phyloP scores from a whole-genome alignment of 2,113 vertebrate genomes.

The Bufo gargarizans region DNA sequence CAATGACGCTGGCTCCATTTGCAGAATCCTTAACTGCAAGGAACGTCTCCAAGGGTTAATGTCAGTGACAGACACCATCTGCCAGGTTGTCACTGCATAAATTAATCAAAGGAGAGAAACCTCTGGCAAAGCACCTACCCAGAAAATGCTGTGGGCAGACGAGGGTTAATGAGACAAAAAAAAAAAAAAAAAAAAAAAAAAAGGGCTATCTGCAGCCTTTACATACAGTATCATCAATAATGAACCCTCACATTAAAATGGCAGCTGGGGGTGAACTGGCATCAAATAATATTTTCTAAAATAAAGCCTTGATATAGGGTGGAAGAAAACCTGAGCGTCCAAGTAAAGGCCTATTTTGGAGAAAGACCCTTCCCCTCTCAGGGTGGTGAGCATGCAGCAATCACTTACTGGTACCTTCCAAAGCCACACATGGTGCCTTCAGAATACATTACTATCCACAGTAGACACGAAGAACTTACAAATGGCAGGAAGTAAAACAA shows the following conservation, averaged over 20 bases:
- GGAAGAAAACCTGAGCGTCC: neutral
- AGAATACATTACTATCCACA: neutral
- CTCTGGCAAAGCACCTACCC: neutral
- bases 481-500: constrained; percentile 1
- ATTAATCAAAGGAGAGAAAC: neutral
- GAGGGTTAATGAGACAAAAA: neutral
- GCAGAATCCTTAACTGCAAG: neutral
- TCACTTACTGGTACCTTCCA: neutral
- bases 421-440: neutral
- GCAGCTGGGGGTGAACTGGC: neutral
- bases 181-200: too few relatives aligned
- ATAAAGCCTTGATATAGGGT: neutral
- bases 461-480: neutral
- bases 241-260: neutral
- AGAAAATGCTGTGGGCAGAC: neutral
- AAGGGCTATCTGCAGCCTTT: neutral
- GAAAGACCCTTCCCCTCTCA: constrained; percentile 18
- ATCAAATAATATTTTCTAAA: neutral
- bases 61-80: neutral
- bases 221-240: neutral
- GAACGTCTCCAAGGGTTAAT: neutral
- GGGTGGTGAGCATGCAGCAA: too few relatives aligned
- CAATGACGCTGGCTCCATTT: constrained; percentile 12
- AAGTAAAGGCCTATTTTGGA: neutral
- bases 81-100: neutral